Base-by-base conservation (phyloP, 2,797 vertebrate species). In the Pantherophis alleghaniensis region DNA sequence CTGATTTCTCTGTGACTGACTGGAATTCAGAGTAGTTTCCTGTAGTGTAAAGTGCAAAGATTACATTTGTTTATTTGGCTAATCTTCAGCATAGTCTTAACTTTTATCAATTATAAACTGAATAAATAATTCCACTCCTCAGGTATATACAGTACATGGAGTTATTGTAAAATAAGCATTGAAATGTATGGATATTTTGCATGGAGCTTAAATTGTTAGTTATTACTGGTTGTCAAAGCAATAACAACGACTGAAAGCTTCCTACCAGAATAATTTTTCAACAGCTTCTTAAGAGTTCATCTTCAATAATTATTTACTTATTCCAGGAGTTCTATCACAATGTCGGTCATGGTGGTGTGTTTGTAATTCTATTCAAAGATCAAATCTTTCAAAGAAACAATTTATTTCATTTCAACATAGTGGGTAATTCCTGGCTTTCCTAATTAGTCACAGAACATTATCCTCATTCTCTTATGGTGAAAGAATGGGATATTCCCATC, bases 41-140 rank as follows among this genome's bases (percentile, higher is more conserved):
- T 95, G 94, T 95, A 95, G 95, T 89, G 88, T 95, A 95, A 90
- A 1, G 1, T 90, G 95, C 93, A 94, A 96, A 97, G 94, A 95
- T 96, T 96, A 96, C 96, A 95, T 92, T 94, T 91, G 94, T 96
- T 95, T 95, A 61, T 95, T 95, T 97, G 95, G 93, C 61, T 94
- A 93, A 92, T 92, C 93, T 95, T 96, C 95, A 86, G 0, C 87
- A 92, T 97, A 96, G 95, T 94, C 89, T 92, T 92, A 95, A 56
- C 95, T 96, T 95, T 92, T 91, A 91, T 61, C 92, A 93, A 93
- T 94, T 95, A 96, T 91, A 69, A 93, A 91, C 90, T 91, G 92
- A 91, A 94, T 94, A 96, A 96, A 96, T 91, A 94, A 96, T 95
- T 95, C 93, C 22, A 2, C 94, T 95, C 95, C 93, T 94, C 88